Percentiles rank a stretch among this genome's conserved stretches.
Conservation (phyloP, 2,113 vertebrate genomes). For the Centrocercus urophasianus region DNA sequence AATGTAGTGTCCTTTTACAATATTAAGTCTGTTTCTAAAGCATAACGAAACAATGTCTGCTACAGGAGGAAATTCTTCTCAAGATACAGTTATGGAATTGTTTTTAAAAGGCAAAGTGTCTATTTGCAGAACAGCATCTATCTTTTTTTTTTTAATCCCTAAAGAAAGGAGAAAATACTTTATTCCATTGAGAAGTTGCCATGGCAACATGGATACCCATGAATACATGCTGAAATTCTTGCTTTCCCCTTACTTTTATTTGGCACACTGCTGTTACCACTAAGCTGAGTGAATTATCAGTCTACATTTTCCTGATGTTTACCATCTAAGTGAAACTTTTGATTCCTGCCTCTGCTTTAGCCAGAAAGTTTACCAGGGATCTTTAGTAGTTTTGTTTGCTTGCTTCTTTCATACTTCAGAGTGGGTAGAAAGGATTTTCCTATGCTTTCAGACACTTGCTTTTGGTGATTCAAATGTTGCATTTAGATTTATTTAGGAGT, state of each 20-base stretch:
- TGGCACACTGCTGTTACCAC: constrained; percentile 2
- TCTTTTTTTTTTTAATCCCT: neutral
- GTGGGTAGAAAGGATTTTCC: constrained; percentile 8
- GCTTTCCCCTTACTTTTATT: constrained; percentile 50
- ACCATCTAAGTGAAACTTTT: neutral
- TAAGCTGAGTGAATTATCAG: constrained; percentile 23
- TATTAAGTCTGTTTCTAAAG: neutral
- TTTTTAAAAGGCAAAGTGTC: neutral
- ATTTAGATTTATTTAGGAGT: neutral
- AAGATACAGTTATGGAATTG: neutral
- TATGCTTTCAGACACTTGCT: neutral
- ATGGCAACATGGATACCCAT: constrained; percentile 69
- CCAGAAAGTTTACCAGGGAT: neutral
- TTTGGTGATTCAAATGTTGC: neutral
- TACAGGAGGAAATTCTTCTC: neutral
- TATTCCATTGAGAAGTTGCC: constrained; percentile 66
- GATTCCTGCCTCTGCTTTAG: constrained; percentile 18
- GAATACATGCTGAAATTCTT: constrained; percentile 65
- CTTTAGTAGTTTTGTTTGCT: neutral
- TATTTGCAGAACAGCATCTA: constrained; percentile 35
- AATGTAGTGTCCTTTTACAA: neutral
- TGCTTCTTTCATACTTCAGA: neutral
- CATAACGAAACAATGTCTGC: neutral
- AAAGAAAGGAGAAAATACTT: constrained; percentile 66
- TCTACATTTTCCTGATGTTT: constrained; percentile 5